Base-by-base conservation (phyloP, 2,113 vertebrate species). In the Cebus imitator region DNA sequence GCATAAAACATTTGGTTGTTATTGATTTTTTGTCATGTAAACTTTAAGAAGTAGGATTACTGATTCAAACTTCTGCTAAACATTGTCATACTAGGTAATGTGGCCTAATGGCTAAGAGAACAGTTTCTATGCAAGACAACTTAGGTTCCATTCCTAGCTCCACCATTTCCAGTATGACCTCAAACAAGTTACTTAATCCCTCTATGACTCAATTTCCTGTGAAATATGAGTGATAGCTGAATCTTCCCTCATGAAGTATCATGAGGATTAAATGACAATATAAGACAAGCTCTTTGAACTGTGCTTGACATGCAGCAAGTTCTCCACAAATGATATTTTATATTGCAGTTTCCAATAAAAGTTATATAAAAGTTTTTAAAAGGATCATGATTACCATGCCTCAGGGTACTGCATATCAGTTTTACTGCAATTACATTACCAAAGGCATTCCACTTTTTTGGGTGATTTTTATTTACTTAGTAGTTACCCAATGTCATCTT, bases 361-460 rank as follows among this genome's bases (percentile, higher is more conserved):
- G 61, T 87, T 55, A 55, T 6, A 45, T 45, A 90, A 4, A 57
- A 27, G 2, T 55, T 84, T 93, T 64, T n/a, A 80, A 73, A 93
- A 94, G 14, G 55, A 73, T 79, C 64, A 35, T 5, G 1, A 57
- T 73, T 50, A 66, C 82, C 37, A 72, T 57, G 79, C 37, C 82
- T 17, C 14, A 83, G 4, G 17, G 21, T 70, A 93, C 2, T 57
- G 1, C 13, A 35, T 57, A 72, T 55, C 61, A 55, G 18, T 89
- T 89, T 94, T 87, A 83, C 5, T 66, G 35, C 40, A 96, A 78
- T n/a, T 78, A 52, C 72, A 13, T 68, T 79, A 95, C n/a, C 93
- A 92, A 91, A 94, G 32, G 4, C 17, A 88, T 88, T 76, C 64
- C 16, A 58, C 7, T 30, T 79, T 76, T 83, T 81, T 81, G 73